These are phyloP conservation scores for Zeuzera pyrina DNA, from an alignment of 2,888 invertebrate genomes.

Conservation along the genomic window DNA sequence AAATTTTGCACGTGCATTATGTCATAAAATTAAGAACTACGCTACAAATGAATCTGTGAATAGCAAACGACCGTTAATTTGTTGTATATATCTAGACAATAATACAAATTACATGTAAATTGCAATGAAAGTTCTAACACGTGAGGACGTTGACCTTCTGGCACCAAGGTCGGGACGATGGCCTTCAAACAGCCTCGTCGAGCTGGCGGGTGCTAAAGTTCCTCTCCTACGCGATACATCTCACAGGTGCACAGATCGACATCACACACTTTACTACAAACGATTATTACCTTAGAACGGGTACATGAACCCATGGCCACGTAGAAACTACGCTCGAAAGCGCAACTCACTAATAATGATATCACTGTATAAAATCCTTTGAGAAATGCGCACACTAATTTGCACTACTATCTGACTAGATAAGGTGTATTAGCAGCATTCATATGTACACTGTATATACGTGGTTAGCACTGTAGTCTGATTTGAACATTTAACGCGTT, in stretches of 20 bases:
- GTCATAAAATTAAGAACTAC: no score
- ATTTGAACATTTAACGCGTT: no score
- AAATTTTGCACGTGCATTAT: no score
- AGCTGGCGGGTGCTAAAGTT: conserved; percentile 35
- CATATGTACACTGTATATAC: no score
- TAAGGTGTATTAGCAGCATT: conserved; percentile 59
- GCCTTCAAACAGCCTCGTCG: conserved; percentile 69
- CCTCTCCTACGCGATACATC: conserved; percentile 38
- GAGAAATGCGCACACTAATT: conserved; percentile 49
- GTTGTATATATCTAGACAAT: no score
- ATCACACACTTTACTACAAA: conserved; percentile 35
- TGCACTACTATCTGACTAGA: conserved; percentile 55
- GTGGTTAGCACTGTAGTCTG: no score
- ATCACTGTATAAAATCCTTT: conserved; percentile 33
- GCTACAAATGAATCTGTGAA: no score
- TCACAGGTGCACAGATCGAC: conserved; percentile 39
- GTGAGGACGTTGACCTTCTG: conserved; percentile 67
- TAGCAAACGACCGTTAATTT: no score
- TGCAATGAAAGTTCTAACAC: no score
- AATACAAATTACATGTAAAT: no score
- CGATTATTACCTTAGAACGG: conserved; percentile 54
- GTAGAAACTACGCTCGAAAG: conserved; percentile 48
- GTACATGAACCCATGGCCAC: conserved; percentile 64
- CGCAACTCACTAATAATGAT: conserved; percentile 39
- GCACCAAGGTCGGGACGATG: conserved; percentile 67